Percentiles rank a stretch among this genome's conserved stretches.
These are phyloP conservation scores for Leistus spinibarbis DNA, from an alignment of 2,888 invertebrate species.

Conservation along the genomic window DNA sequence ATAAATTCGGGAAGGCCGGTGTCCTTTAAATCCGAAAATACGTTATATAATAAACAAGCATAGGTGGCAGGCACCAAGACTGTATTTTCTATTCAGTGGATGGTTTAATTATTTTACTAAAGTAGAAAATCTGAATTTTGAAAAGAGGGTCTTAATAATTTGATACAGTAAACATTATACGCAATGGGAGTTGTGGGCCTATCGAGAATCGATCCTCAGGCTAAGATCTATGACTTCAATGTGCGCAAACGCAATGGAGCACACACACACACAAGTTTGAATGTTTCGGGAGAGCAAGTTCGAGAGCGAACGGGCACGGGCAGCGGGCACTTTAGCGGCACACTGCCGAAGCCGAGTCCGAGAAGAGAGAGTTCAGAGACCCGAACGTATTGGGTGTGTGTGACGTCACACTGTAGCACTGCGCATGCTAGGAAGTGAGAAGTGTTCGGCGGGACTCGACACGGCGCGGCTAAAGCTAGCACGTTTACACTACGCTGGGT, in stretches of 20 bases:
- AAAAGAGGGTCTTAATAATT: no score
- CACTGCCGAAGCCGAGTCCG: no score
- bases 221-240: not conserved
- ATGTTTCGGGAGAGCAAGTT: not conserved
- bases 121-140: no score
- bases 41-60: no score
- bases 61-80: no score
- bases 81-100: no score
- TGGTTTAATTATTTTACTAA: no score
- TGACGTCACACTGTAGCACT: slow-evolving; percentile 21
- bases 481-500: slow-evolving; percentile 28
- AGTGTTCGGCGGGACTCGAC: slow-evolving; percentile 9
- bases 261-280: not conserved
- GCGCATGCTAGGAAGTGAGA: slow-evolving; percentile 36
- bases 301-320: not conserved
- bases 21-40: no score
- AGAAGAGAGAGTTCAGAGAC: slow-evolving; percentile 25
- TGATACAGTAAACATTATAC: not conserved
- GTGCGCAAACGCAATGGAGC: not conserved
- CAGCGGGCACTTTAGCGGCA: not conserved
- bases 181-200: not conserved
- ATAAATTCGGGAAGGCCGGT: no score
- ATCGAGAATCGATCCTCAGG: not conserved
- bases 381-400: slow-evolving; percentile 12
- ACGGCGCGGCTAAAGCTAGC: slow-evolving; percentile 12